Evolutionary conservation across 2,113 vertebrate genomes (phyloP).

Genomic region (Lagopus muta): DNA sequence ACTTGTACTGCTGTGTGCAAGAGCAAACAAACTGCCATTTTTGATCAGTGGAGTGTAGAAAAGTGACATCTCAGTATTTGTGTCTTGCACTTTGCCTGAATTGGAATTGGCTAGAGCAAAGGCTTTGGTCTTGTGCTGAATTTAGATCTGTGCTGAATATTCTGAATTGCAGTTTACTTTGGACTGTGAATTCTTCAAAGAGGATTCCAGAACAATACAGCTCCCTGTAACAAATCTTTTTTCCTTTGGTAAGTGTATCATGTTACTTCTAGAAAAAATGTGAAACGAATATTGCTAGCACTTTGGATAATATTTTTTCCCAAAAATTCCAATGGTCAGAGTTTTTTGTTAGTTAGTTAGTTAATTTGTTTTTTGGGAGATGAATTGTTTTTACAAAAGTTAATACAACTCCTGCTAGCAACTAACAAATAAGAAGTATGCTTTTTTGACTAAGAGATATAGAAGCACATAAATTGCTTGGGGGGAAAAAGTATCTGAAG

Average conservation of each 20-base stretch:
- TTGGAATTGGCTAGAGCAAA: neutral
- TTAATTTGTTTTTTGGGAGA: neutral
- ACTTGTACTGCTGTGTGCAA: neutral
- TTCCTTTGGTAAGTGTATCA: slow-evolving; percentile 87
- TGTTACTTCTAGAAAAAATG: neutral
- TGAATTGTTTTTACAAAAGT: neutral
- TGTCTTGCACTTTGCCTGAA: neutral
- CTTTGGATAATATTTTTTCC: neutral
- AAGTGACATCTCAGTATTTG: neutral
- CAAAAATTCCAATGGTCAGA: neutral
- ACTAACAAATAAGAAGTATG: neutral
- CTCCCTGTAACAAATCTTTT: slow-evolving; percentile 88
- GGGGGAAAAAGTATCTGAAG: neutral
- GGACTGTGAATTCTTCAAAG: slow-evolving; percentile 93
- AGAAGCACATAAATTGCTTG: neutral
- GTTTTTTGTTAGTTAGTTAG: too few species aligned
- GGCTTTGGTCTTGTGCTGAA: neutral
- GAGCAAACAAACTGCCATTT: neutral
- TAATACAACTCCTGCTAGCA: neutral
- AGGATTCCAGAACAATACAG: slow-evolving; percentile 80
- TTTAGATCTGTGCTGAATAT: slow-evolving; percentile 19
- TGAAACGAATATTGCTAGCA: neutral
- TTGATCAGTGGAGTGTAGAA: neutral
- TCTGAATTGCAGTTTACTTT: slow-evolving; percentile 86
- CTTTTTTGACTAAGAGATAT: neutral